Percentiles rank a stretch among this genome's conserved stretches.
Conservation (phyloP, 2,113 vertebrate species). For the Nothocercus nigrocapillus region DNA sequence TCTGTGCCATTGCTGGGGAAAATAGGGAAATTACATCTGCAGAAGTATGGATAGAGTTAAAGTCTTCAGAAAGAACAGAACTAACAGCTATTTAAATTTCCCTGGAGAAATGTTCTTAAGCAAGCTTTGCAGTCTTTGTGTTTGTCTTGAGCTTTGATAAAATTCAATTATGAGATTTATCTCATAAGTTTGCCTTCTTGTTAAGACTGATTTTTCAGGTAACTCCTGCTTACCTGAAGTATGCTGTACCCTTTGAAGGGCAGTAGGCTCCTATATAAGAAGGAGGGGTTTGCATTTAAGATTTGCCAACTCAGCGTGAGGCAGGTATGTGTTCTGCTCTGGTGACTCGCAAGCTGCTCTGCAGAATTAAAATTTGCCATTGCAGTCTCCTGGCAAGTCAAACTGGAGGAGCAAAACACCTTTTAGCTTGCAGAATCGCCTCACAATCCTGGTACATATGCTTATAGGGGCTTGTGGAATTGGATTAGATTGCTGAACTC, state of each 20-base stretch:
- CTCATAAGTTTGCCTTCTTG: neutral
- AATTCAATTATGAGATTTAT: neutral
- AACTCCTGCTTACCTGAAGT: neutral
- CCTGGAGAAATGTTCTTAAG: neutral
- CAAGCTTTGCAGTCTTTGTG: neutral
- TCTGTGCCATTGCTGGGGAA: neutral
- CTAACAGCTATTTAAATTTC: neutral
- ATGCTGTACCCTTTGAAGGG: neutral
- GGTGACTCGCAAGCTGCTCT: neutral
- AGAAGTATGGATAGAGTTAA: neutral
- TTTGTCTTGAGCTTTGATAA: neutral
- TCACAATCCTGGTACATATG: neutral
- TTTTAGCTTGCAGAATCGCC: neutral
- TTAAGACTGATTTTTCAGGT: neutral
- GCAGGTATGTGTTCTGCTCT: neutral
- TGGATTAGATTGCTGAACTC: neutral
- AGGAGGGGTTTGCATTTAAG: neutral
- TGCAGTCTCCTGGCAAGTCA: fast-evolving
- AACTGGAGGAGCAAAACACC: neutral
- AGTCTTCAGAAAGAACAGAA: neutral
- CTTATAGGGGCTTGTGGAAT: neutral
- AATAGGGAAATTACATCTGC: neutral
- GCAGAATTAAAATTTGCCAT: neutral
- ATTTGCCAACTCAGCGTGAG: neutral
- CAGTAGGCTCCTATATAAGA: neutral